Base-by-base conservation (phyloP, 2,888 invertebrate genomes). In the Lordiphosa andalusiaca region DNA sequence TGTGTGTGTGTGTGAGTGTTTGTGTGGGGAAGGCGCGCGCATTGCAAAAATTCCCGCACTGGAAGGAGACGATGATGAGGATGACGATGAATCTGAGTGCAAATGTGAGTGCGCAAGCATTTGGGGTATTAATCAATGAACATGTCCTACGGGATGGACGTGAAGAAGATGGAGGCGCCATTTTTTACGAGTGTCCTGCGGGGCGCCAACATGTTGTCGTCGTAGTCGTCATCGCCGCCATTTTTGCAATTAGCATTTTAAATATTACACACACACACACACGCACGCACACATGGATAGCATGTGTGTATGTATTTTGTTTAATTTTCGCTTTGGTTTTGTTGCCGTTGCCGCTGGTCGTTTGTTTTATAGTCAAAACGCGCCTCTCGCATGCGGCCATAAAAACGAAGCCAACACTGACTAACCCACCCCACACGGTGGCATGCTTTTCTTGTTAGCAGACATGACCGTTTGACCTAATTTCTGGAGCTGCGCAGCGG, bases 381-480 rank as follows among this genome's bases (percentile, higher is more conserved):
- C 70, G 73, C 62, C 56, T 67, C 65, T 71, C 67, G 58, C 65
- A 69, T 68, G 70, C 50, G 62, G 52, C 51, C 69, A 71, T 73
- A 76, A 83, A 72, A 76, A 73, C 54, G 60, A 51, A 69, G 62
- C 52, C 56, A 64, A 57, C 47, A 10, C 58, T 52, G 13, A 50
- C 48, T 41, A 39, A 42, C 35, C 44, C 48, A 62, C 44, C 48
- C 30, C 48, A 33, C 39, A 4, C 30, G 30, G 30, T 30, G 30
- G 30, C 30, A 30, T 30, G 30, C 30, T 30, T 30, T 30, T 10
- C 50, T 68, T 67, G 63, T 58, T 69, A 47, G 70, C 69, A 77
- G 84, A 75, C 86, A 86, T 88, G 87, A 88, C 88, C 86, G 85
- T 87, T 88, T 88, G 88, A 88, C 88, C 88, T 71, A 88, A 88